Percentiles rank a stretch among this genome's conserved stretches.
Conservation (phyloP, 2,888 invertebrate species). For the Sphecodes monilicornis region DNA sequence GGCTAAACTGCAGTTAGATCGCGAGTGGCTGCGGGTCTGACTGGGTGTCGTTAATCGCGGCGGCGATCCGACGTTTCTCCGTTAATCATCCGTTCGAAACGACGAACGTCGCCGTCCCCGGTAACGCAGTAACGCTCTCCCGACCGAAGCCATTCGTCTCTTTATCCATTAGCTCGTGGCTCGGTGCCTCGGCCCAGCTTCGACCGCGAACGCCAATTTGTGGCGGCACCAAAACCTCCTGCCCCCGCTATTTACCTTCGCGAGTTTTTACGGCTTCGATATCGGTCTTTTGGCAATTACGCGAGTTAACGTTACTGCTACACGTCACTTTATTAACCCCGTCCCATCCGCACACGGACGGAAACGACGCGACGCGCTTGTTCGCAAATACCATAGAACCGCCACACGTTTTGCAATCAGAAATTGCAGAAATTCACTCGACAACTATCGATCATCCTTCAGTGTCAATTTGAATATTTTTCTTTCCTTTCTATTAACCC, state of each 20-base stretch:
- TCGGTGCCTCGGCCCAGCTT: conserved; percentile 30
- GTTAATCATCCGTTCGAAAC: conserved; percentile 70
- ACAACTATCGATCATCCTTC: no score
- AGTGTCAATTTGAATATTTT: no score
- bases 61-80: conserved; percentile 63
- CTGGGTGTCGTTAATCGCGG: conserved; percentile 62
- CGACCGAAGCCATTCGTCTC: conserved; percentile 66
- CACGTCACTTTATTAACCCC: conserved; percentile 20
- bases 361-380: no score
- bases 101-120: conserved; percentile 52
- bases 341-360: no score
- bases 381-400: no score
- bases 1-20: conserved; percentile 49
- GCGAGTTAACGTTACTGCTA: background rate
- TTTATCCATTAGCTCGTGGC: conserved; percentile 66
- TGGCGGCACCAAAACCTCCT: conserved; percentile 13
- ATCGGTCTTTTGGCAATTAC: background rate
- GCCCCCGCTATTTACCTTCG: conserved; percentile 17
- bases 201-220: conserved; percentile 46
- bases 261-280: conserved; percentile 15
- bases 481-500: no score
- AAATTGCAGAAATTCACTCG: no score
- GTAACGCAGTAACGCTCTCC: conserved; percentile 49
- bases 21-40: conserved; percentile 46
- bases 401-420: no score